These are phyloP conservation scores for Struthidea cinerea DNA, from an alignment of 2,113 vertebrate species.

Conservation along the genomic window DNA sequence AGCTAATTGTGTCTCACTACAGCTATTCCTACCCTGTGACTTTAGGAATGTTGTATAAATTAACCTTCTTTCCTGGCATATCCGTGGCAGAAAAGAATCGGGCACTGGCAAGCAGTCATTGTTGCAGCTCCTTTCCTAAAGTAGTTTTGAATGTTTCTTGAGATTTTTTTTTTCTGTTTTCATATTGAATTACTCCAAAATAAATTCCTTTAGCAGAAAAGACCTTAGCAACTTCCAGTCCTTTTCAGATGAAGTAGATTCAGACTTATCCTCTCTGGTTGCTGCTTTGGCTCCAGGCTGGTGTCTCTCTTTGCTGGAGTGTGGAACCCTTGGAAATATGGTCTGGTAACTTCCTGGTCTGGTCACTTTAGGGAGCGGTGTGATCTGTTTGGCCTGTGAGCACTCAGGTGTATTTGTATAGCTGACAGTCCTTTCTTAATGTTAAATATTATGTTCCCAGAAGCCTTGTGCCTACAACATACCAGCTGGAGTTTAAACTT, in stretches of 20 bases:
- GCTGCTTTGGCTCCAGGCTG: background rate
- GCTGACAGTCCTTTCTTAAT: background rate
- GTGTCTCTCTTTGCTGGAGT: background rate
- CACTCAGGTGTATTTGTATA: background rate
- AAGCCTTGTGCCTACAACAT: background rate
- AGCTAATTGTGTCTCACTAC: background rate
- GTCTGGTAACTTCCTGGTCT: background rate
- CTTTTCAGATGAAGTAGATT: background rate
- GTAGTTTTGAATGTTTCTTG: background rate
- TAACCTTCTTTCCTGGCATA: background rate
- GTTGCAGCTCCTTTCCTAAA: background rate
- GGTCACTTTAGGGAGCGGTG: background rate
- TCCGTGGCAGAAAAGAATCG: background rate
- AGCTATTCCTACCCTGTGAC: background rate
- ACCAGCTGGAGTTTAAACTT: background rate
- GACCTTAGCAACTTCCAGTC: background rate
- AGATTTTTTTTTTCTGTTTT: background rate
- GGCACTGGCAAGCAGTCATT: background rate
- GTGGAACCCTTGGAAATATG: background rate
- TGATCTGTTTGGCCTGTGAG: background rate
- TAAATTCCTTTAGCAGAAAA: background rate
- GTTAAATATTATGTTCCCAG: background rate
- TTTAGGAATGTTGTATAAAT: slow-evolving; percentile 24
- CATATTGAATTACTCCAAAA: background rate
- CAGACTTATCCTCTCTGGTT: background rate